phyloP scores from a whole-genome alignment of 2,113 vertebrate species.

The Xiphorhynchus elegans region DNA sequence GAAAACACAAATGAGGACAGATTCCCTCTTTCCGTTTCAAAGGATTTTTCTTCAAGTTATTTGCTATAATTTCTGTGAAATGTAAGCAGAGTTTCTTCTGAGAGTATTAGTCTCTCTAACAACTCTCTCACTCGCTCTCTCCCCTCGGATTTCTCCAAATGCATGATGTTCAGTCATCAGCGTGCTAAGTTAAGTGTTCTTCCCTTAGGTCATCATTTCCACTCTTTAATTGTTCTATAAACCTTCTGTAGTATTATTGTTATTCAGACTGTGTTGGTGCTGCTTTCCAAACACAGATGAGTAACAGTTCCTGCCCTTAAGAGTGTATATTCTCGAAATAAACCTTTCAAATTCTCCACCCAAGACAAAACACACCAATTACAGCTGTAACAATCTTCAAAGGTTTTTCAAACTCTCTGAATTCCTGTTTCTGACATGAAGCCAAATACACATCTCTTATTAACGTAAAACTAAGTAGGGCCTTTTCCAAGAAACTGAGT shows the following conservation, averaged over 20 bases:
- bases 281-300: slow-evolving; percentile 64
- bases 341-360: slow-evolving; percentile 50
- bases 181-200: slow-evolving; percentile 10
- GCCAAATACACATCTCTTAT: slow-evolving; percentile 22
- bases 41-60: slow-evolving; percentile 24
- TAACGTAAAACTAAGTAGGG: background rate
- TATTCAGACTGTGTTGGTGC: slow-evolving; percentile 8
- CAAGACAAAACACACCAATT: slow-evolving; percentile 54
- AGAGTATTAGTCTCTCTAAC: background rate
- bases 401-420: slow-evolving; percentile 11
- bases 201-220: slow-evolving; percentile 62
- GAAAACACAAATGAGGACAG: slow-evolving; percentile 5
- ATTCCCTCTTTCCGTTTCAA: background rate
- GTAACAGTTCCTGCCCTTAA: slow-evolving; percentile 69
- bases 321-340: slow-evolving; percentile 35
- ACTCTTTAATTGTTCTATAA: slow-evolving; percentile 64
- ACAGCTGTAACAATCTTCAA: slow-evolving; percentile 20
- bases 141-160: background rate
- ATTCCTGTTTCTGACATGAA: slow-evolving; percentile 35
- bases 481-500: background rate
- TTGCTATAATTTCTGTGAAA: background rate
- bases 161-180: fast-evolving
- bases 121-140: background rate
- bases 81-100: slow-evolving; percentile 1
- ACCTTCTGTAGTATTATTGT: slow-evolving; percentile 52